Evolutionary conservation across 2,113 vertebrate genomes (phyloP), one percentile per base, ranked within the genome.

Genomic region (Eulemur rufifrons): DNA sequence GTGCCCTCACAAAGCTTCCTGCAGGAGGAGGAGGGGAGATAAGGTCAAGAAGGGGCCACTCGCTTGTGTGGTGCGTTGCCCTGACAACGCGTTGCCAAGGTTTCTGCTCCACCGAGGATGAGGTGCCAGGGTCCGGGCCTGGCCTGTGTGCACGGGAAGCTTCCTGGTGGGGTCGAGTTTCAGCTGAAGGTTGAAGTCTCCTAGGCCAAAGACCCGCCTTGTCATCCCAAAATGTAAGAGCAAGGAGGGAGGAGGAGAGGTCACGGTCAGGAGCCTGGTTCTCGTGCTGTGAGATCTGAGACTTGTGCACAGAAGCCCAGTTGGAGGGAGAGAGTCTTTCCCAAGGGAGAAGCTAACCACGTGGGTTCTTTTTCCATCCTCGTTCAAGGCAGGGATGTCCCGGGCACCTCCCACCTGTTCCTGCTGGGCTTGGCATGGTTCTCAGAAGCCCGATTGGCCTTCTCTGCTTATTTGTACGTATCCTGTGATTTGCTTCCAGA

Each of bases 11-110:
- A n/a, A 25, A 25, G 10, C 20, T 2, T 39, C 25, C 74, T 10
- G 39, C 42, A 29, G 45, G 47, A 39, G 20, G 47, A 21, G 21
- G 32, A 4, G 3, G 2, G 37, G 34, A 5, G 10, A 23, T 9
- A 7, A 21, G 21, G 29, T 10, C n/a, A 2, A 14, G 42, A 12
- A 29, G 39, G 27, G 6, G 0, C 0, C 0, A 0, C 21, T 39
- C 13, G 34, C 52, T 13, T 3, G 2, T 29, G 5, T 10, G 1
- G 21, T 8, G 27, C 1, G 27, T 23, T 8, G 15, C 13, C n/a
- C 12, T 17, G 1, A 17, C 23, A 9, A 9, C 7, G 2, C 3
- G 5, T 0, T 0, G 1, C 5, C 0, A 2, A 1, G 0, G 1
- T 6, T 45, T 80, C 47, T 1, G 10, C 8, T 20, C 8, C 5